Evolutionary conservation across 2,888 invertebrate genomes (phyloP), one percentile per base, ranked within the genome.

Genomic region (Liodrosophila aerea): DNA sequence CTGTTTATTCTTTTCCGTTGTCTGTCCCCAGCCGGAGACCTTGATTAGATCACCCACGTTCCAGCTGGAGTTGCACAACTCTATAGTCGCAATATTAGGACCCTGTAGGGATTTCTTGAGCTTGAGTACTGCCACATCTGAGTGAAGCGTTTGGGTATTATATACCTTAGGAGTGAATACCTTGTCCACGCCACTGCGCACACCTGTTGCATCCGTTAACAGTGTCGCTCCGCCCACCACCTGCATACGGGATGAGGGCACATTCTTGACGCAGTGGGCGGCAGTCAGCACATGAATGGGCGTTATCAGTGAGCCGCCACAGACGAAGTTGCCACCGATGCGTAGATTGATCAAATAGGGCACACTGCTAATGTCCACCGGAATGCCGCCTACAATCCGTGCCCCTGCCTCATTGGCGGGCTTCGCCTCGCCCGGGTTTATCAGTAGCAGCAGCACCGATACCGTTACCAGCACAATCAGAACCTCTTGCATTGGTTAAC

Each of bases 21-120:
- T 70, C 36, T 61, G 62, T 9, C 89, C 89, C 88, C 87, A 89
- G 18, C 89, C 89, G 2, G 83, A 86, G 9, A 89, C 78, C 39
- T 69, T 71, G 1, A 88, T 72, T 0, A 56, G 49, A 1, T 87
- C 70, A 2, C 84, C 83, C 1, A 66, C 58, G 34, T 65, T 66
- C 27, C 72, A 61, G 37, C 22, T 64, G 7, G 60, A 46, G 39
- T 75, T 73, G 44, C 88, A 85, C 13, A 89, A 54, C n/a, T 43
- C 47, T 39, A 89, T 87, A 2, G 82, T 72, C 4, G 64, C 56
- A 27, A 88, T 80, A 34, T 81, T 86, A 0, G 22, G 13, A 2
- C 87, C 88, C 27, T 53, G 67, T 30, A 88, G 59, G 2, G 72
- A 44, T 2, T 59, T 52, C 0, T 73, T 58, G 0, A 89, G 60